Conservation (phyloP, 1,140 invertebrate species). For the Polypedilum pembai region DNA sequence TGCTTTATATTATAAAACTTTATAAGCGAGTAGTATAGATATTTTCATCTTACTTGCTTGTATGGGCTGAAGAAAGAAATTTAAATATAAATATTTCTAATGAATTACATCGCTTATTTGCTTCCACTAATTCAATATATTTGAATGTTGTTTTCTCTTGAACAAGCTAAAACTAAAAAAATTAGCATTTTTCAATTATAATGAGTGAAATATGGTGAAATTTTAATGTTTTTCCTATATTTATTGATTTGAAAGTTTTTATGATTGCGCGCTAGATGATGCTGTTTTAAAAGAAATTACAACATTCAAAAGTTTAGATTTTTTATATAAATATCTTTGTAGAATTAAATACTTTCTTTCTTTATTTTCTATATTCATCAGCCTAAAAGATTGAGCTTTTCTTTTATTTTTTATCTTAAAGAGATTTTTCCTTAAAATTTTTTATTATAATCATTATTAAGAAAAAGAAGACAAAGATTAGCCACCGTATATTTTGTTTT, state of each 20-base stretch:
- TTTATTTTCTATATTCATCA: too few species aligned
- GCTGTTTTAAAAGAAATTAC: slow-evolving; percentile 1
- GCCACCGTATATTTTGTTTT: background rate
- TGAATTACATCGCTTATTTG: background rate
- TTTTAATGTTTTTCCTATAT: background rate
- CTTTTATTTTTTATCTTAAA: too few species aligned
- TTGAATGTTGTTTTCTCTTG: slow-evolving; percentile 10
- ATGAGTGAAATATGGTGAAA: background rate
- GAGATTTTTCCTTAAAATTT: too few species aligned
- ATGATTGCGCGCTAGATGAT: background rate
- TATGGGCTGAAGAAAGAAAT: too few species aligned
- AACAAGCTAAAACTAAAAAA: background rate
- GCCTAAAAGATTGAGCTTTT: background rate
- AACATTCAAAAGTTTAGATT: background rate
- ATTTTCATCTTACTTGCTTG: too few species aligned
- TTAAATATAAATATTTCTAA: too few species aligned
- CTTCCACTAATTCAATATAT: background rate
- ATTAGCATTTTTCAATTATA: background rate
- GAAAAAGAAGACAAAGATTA: background rate
- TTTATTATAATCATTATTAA: too few species aligned
- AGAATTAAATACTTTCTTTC: background rate
- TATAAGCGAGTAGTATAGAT: too few species aligned
- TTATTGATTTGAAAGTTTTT: too few species aligned
- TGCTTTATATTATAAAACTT: too few species aligned
- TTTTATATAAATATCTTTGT: too few species aligned